phyloP scores from a whole-genome alignment of 1,140 invertebrate species.

The Phymastichus coffea region DNA sequence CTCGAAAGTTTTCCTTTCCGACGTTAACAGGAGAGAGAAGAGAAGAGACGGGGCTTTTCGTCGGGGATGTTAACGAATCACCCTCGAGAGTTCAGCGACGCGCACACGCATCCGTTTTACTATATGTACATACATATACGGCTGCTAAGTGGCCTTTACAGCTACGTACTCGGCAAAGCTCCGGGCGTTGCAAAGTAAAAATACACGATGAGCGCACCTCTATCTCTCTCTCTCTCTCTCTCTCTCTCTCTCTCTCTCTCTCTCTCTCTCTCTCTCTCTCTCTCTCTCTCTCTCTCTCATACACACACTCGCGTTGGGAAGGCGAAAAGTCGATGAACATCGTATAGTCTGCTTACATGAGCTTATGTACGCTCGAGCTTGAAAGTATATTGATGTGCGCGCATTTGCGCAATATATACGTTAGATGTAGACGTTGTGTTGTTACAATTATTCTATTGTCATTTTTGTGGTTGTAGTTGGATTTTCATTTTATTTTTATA shows the following conservation, averaged over 20 bases:
- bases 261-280: not conserved
- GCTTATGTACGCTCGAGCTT: too few relatives aligned
- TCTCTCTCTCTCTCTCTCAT: not conserved
- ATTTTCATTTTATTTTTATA: too few relatives aligned
- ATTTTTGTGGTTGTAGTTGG: too few relatives aligned
- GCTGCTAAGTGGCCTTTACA: not conserved
- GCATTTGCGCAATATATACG: too few relatives aligned
- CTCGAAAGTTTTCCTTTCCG: not conserved
- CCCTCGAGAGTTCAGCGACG: not conserved
- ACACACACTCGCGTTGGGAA: too few relatives aligned
- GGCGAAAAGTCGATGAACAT: too few relatives aligned
- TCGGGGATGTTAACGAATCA: constrained; percentile 3
- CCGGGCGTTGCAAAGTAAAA: constrained; percentile 1
- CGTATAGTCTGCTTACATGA: too few relatives aligned
- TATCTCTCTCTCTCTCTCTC: not conserved
- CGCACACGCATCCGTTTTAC: not conserved
- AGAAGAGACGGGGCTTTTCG: not conserved
- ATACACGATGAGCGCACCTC: not conserved
- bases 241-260: not conserved
- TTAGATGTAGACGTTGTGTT: too few relatives aligned
- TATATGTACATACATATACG: not conserved
- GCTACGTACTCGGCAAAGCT: not conserved
- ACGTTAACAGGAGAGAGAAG: not conserved
- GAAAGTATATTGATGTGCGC: too few relatives aligned
- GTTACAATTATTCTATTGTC: too few relatives aligned